phyloP scores from a whole-genome alignment of 2,888 invertebrate genomes.

The Strigamia maritima region DNA sequence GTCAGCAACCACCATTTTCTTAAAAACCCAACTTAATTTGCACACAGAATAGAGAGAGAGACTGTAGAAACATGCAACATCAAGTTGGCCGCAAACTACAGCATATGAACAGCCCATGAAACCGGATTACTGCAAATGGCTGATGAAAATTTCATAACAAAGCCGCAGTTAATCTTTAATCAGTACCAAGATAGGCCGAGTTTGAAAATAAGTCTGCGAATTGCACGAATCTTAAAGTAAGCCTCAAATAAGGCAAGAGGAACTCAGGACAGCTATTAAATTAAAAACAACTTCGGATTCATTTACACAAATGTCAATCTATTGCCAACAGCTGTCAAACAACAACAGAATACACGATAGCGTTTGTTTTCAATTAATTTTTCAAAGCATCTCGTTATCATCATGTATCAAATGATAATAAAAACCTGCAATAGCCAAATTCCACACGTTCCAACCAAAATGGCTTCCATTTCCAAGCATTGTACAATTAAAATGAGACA shows the following conservation, averaged over 20 bases:
- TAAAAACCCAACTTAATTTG: neutral
- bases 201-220: neutral
- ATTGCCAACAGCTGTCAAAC: neutral
- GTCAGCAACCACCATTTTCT: neutral
- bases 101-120: slow-evolving; percentile 27
- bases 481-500: too few species aligned
- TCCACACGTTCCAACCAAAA: neutral
- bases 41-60: neutral
- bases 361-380: slow-evolving; percentile 12
- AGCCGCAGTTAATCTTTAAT: slow-evolving; percentile 24
- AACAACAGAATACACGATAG: neutral
- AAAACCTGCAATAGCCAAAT: neutral
- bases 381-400: neutral
- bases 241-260: neutral
- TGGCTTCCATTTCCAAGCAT: neutral
- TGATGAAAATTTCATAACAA: slow-evolving; percentile 29
- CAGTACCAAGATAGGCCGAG: neutral
- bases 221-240: neutral
- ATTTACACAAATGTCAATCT: neutral
- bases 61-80: neutral
- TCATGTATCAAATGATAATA: neutral
- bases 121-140: slow-evolving; percentile 27
- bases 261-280: neutral
- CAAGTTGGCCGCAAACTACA: neutral
- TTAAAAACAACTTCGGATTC: neutral